These are phyloP conservation scores for Dermatophagoides farinae DNA, from an alignment of 1,140 invertebrate genomes.

Conservation along the genomic window DNA sequence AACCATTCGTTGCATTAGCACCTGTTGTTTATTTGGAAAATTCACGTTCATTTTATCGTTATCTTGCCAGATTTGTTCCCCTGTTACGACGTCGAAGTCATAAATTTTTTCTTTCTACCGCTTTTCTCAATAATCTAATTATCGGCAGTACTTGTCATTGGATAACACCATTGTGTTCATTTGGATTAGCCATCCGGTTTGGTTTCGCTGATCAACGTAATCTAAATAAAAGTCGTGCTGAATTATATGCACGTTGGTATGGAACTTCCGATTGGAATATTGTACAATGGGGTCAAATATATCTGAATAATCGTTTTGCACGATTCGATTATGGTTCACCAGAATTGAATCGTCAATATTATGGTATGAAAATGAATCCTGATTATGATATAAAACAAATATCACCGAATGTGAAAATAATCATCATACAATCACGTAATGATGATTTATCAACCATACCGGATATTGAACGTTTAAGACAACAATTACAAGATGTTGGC, in stretches of 20 bases:
- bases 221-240: slow-evolving; percentile 46
- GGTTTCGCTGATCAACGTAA: not conserved
- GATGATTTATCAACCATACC: not conserved
- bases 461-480: slow-evolving; percentile 1
- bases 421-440: not conserved
- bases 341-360: not conserved
- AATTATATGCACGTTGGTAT: slow-evolving; percentile 54
- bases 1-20: slow-evolving; percentile 38
- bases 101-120: not conserved
- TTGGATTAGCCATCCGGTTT: not conserved
- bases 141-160: not conserved
- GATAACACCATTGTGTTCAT: not conserved
- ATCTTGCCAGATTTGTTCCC: not conserved
- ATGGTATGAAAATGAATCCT: not conserved
- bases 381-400: slow-evolving; percentile 5
- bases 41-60: not conserved
- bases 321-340: slow-evolving; percentile 20
- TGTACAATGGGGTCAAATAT: slow-evolving; percentile 33
- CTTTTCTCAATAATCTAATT: not conserved
- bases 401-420: not conserved
- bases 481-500: not conserved
- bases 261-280: slow-evolving; percentile 57
- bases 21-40: slow-evolving; percentile 43
- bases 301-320: slow-evolving; percentile 15
- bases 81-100: not conserved